Evolutionary conservation across 1,140 invertebrate species (phyloP).

Genomic region (Magallana gigas): DNA sequence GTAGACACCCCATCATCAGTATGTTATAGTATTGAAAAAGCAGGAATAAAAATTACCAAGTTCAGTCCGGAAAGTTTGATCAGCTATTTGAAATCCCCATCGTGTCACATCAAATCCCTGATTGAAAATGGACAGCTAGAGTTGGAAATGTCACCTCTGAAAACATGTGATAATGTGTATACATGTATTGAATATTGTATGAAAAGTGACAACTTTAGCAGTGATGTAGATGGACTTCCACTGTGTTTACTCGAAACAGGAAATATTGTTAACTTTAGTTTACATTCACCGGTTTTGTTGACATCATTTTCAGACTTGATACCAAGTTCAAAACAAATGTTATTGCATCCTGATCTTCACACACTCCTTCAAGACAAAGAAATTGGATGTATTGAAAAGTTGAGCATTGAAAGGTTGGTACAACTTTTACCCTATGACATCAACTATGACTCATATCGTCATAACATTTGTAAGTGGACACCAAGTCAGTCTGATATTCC

Average conservation of each 20-base stretch:
- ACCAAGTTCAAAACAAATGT: background rate
- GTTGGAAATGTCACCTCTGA: background rate
- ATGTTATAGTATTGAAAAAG: background rate
- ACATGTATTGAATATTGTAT: background rate
- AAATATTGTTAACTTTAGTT: background rate
- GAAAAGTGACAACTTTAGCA: background rate
- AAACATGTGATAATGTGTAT: background rate
- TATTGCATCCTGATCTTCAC: background rate
- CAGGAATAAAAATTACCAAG: background rate
- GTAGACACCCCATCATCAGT: background rate
- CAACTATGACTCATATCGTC: background rate
- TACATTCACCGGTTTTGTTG: background rate
- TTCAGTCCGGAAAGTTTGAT: background rate
- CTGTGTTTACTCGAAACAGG: background rate
- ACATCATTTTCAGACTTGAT: background rate
- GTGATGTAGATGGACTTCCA: constrained; percentile 1
- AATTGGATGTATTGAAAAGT: background rate
- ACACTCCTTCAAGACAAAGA: background rate
- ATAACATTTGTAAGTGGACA: background rate
- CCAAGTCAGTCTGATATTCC: background rate
- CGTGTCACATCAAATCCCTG: background rate
- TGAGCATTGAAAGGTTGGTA: background rate
- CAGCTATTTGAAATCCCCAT: background rate
- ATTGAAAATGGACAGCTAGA: background rate
- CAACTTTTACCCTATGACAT: background rate